Conservation (phyloP, 2,113 vertebrate genomes). For the Talpa occidentalis region DNA sequence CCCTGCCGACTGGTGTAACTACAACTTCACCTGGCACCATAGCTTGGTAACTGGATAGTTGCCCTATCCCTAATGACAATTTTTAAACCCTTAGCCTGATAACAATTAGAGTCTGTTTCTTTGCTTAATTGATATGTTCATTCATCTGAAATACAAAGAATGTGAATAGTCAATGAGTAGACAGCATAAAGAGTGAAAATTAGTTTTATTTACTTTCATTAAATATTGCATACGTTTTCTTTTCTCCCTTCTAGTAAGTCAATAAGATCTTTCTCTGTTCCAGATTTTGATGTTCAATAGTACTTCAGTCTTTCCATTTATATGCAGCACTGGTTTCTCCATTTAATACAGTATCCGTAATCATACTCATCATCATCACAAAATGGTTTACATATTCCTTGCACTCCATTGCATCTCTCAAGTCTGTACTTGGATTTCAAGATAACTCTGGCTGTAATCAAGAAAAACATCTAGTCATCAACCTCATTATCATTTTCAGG, state of each 20-base stretch:
- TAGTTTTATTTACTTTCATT: constrained; percentile 46
- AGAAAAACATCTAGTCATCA: background rate
- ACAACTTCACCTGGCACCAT: too few species aligned
- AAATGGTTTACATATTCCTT: constrained; percentile 55
- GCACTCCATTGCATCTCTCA: constrained; percentile 50
- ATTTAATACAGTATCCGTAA: constrained; percentile 55
- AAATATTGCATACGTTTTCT: background rate
- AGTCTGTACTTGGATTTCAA: constrained; percentile 19
- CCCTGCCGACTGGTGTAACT: too few species aligned
- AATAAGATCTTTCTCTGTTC: background rate
- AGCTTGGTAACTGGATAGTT: too few species aligned
- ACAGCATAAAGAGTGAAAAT: background rate
- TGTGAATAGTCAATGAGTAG: background rate
- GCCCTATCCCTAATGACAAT: too few species aligned
- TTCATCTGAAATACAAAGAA: background rate
- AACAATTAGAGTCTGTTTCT: background rate
- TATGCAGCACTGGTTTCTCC: constrained; percentile 70
- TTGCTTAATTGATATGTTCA: background rate
- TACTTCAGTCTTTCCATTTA: background rate
- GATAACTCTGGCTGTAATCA: constrained; percentile 24
- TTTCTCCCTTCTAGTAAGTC: background rate
- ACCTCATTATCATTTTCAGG: background rate
- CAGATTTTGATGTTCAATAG: background rate
- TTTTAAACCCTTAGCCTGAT: too few species aligned
- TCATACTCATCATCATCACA: constrained; percentile 65